These are phyloP conservation scores for Tetropium fuscum DNA, from an alignment of 2,888 invertebrate genomes.

Conservation along the genomic window DNA sequence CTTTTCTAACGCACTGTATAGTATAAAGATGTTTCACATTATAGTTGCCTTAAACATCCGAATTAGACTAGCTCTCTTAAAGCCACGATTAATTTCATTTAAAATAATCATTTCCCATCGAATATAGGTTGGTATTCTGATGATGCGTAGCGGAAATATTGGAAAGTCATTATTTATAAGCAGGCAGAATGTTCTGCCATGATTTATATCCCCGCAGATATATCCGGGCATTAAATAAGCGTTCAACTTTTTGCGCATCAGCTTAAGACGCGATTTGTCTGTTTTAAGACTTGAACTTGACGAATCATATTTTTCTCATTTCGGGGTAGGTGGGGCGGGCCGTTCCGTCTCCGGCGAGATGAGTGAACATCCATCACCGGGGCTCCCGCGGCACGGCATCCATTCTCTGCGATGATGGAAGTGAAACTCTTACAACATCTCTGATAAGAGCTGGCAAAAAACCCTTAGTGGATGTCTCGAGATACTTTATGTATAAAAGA, in stretches of 20 bases:
- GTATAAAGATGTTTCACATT: too few species aligned
- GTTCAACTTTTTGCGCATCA: constrained; percentile 47
- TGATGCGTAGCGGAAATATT: background rate
- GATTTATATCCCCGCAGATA: constrained; percentile 41
- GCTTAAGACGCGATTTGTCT: constrained; percentile 51
- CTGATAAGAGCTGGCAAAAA: constrained; percentile 63
- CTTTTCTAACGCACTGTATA: too few species aligned
- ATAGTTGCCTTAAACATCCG: too few species aligned
- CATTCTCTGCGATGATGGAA: constrained; percentile 64
- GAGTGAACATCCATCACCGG: constrained; percentile 61
- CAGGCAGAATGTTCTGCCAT: constrained; percentile 26
- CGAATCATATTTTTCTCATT: constrained; percentile 53
- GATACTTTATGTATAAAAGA: constrained; percentile 66
- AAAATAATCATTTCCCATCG: too few species aligned
- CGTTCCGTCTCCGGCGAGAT: constrained; percentile 40
- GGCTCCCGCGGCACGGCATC: constrained; percentile 43
- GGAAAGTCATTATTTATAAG: constrained; percentile 22
- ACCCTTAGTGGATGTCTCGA: constrained; percentile 60
- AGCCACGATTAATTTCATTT: too few species aligned
- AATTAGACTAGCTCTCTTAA: too few species aligned
- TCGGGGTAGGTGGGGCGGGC: constrained; percentile 33
- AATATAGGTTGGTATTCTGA: too few species aligned
- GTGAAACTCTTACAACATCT: constrained; percentile 65
- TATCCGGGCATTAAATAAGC: constrained; percentile 44
- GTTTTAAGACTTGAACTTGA: constrained; percentile 40